phyloP scores from a whole-genome alignment of 1,140 invertebrate species.

The Delia radicum region DNA sequence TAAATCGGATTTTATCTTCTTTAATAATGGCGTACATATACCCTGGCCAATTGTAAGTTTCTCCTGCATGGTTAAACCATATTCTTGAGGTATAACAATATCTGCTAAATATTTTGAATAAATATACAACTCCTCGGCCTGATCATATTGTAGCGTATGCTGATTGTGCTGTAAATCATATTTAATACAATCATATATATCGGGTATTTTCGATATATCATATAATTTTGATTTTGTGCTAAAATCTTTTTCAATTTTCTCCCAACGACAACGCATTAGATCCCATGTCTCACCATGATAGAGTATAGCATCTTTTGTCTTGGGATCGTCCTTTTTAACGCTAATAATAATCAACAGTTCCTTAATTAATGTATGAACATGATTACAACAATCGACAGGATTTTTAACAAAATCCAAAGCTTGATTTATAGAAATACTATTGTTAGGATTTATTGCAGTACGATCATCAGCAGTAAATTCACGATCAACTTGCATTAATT shows the following conservation, averaged over 20 bases:
- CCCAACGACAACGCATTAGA: slow-evolving; percentile 95
- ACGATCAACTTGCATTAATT: slow-evolving; percentile 86
- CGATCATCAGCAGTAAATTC: slow-evolving; percentile 87
- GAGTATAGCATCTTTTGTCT: slow-evolving; percentile 85
- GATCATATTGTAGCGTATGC: slow-evolving; percentile 89
- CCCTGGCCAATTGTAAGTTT: slow-evolving; percentile 97
- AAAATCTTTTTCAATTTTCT: slow-evolving; percentile 99
- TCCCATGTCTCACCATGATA: slow-evolving; percentile 99
- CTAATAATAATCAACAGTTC: slow-evolving; percentile 83
- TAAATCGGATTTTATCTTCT: slow-evolving; percentile 94
- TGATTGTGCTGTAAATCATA: slow-evolving; percentile 99
- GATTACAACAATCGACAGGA: slow-evolving; percentile 89
- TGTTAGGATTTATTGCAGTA: slow-evolving; percentile 85
- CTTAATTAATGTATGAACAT: slow-evolving; percentile 83
- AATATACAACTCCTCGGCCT: slow-evolving; percentile 92
- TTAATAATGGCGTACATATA: slow-evolving; percentile 93
- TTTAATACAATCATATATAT: slow-evolving; percentile 99
- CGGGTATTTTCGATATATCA: slow-evolving; percentile 99
- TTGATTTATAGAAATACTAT: slow-evolving; percentile 80
- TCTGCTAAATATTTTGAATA: slow-evolving; percentile 95
- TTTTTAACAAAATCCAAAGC: slow-evolving; percentile 96
- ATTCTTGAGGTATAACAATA: slow-evolving; percentile 99
- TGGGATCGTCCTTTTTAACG: slow-evolving; percentile 81
- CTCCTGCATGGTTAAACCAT: slow-evolving; percentile 93
- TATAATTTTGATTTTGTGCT: slow-evolving; percentile 85